Evolutionary conservation across 2,113 vertebrate genomes (phyloP).

Genomic region (Perca schrenkii): DNA sequence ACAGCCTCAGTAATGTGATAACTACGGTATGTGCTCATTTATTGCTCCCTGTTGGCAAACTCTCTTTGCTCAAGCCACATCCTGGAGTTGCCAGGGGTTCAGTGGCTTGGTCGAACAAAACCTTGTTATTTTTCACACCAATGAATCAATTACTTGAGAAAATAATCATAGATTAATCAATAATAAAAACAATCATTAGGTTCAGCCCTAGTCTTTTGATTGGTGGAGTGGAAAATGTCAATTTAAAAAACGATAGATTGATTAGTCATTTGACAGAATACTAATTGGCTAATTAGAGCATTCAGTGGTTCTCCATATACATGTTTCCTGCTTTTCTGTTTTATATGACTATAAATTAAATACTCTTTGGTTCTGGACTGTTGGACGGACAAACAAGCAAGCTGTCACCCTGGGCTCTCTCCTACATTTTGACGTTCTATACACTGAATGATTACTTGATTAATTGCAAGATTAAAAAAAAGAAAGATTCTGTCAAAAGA

Average conservation of each 20-base stretch:
- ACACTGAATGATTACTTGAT: not conserved
- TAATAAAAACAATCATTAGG: not conserved
- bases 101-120: not conserved
- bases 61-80: constrained; percentile 5
- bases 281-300: not conserved
- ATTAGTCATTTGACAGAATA: not conserved
- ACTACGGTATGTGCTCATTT: constrained; percentile 18
- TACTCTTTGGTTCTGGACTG: not conserved
- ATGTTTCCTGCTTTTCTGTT: not conserved
- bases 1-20: constrained; percentile 44
- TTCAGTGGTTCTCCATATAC: not conserved
- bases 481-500: not conserved
- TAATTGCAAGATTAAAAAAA: not conserved
- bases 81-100: not conserved
- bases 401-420: not conserved
- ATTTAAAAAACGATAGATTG: not conserved
- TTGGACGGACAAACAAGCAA: not conserved
- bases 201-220: not conserved
- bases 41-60: constrained; percentile 23
- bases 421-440: not conserved
- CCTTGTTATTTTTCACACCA: not conserved
- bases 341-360: too few relatives aligned
- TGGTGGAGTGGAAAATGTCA: not conserved
- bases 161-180: not conserved
- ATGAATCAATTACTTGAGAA: not conserved